Evolutionary conservation across 2,797 vertebrate species (phyloP).

Genomic region (Molossus alvarezi): DNA sequence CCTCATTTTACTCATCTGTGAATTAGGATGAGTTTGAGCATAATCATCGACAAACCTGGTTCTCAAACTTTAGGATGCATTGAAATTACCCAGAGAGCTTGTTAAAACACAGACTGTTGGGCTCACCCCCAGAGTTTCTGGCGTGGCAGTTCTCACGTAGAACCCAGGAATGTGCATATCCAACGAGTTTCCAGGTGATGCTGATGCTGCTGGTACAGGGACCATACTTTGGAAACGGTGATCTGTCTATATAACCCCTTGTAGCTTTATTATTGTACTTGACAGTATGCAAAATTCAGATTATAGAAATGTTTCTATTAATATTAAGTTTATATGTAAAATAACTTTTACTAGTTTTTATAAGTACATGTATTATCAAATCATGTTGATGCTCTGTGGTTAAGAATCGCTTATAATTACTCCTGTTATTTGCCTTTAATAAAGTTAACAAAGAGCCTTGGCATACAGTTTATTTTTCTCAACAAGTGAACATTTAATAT

Average conservation of each 20-base stretch:
- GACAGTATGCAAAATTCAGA: neutral
- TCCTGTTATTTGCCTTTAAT: slow-evolving; percentile 40
- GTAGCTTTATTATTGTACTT: neutral
- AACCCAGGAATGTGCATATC: neutral
- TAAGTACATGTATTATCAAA: neutral
- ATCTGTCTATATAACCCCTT: neutral
- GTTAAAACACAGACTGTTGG: neutral
- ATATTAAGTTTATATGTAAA: slow-evolving; percentile 32
- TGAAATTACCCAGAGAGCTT: neutral
- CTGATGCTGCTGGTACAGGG: neutral
- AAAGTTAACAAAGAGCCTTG: slow-evolving; percentile 27
- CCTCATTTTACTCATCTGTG: slow-evolving; percentile 56
- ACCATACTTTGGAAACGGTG: neutral
- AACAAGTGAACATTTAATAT: slow-evolving; percentile 39
- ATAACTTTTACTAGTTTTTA: slow-evolving; percentile 32
- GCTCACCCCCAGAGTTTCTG: neutral
- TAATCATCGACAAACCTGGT: neutral
- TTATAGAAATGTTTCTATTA: slow-evolving; percentile 28
- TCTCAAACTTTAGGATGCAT: neutral
- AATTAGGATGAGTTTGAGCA: slow-evolving; percentile 42
- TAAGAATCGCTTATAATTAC: slow-evolving; percentile 53
- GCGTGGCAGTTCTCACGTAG: neutral
- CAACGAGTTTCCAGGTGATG: neutral
- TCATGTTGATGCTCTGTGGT: neutral
- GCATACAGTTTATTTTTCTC: slow-evolving; percentile 38